Evolutionary conservation across 2,888 invertebrate species (phyloP), one percentile per base, ranked within the genome.

Genomic region (Ectemnius cavifrons): DNA sequence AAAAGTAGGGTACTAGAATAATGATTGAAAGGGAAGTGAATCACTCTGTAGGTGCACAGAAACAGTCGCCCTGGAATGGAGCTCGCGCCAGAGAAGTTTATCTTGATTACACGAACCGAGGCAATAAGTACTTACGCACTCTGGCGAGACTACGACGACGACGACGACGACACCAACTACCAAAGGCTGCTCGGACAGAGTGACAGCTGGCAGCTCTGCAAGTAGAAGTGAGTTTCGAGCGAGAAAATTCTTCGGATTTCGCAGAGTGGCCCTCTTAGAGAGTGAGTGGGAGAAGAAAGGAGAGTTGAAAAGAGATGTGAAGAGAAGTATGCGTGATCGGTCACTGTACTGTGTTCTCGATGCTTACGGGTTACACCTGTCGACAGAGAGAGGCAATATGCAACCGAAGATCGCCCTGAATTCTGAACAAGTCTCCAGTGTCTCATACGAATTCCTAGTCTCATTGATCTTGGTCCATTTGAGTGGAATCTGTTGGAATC

Each of bases 281-380:
- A 11, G 16, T 16, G 23, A 23, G 23, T 23, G 23, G 2, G 23
- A 2, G 23, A 23, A 0, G 23, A 23, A 2, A 23, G 1, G 52
- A 52, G 13, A 13, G 4, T 11, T 16, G 13, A 16, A 52, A 16
- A 16, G 52, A 16, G 52, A 16, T 3, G 6, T n/a, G 52, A 4
- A 6, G 23, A 23, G 23, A 23, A 23, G 23, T 13, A 14, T 14
- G 52, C 52, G 52, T 16, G 52, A 52, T 52, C 52, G 16, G 52
- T 52, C 52, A 52, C 8, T 52, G 52, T 5, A 52, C n/a, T 5
- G 13, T 8, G 37, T 23, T 23, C 23, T 8, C 52, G 18, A n/a
- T 18, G 58, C 18, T 13, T 56, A 61, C 66, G 66, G 66, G 67
- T 75, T 75, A 75, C 76, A 76, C 75, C 76, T 76, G 76, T 76